These are phyloP conservation scores for Chionodraco myersi DNA, from an alignment of 2,113 vertebrate species.

Conservation along the genomic window DNA sequence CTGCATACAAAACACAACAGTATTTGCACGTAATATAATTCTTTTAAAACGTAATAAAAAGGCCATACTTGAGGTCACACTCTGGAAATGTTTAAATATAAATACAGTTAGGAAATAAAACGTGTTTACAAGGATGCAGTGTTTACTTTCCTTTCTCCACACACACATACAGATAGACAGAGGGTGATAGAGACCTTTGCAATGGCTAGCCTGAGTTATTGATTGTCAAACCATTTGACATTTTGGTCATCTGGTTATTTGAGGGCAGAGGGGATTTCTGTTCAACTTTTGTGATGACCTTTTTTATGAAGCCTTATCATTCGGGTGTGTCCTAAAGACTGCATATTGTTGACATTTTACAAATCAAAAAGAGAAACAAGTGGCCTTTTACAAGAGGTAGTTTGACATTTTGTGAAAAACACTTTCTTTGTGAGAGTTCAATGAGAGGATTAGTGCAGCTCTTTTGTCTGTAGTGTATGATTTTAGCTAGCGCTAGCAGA, in stretches of 20 bases:
- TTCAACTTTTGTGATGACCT: conserved; percentile 32
- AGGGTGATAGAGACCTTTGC: conserved; percentile 40
- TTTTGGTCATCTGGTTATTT: conserved; percentile 53
- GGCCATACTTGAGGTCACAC: background rate
- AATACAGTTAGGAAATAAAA: background rate
- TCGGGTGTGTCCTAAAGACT: background rate
- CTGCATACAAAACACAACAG: conserved; percentile 30
- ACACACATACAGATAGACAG: background rate
- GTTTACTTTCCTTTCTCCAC: background rate
- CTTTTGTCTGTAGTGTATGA: no score
- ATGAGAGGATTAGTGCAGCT: no score
- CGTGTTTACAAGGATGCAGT: background rate
- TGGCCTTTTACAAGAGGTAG: background rate
- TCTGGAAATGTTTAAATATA: background rate
- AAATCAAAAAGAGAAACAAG: background rate
- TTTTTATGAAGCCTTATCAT: conserved; percentile 29
- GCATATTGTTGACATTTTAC: background rate
- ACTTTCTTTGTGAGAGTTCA: background rate
- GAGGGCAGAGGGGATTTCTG: conserved; percentile 17
- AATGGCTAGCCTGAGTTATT: conserved; percentile 10
- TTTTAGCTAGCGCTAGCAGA: background rate
- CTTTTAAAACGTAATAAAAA: no score
- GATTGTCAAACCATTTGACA: conserved; percentile 48
- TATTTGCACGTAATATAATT: background rate
- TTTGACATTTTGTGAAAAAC: background rate